Conservation (phyloP, 1,140 invertebrate genomes). For the Camponotus pennsylvanicus region DNA sequence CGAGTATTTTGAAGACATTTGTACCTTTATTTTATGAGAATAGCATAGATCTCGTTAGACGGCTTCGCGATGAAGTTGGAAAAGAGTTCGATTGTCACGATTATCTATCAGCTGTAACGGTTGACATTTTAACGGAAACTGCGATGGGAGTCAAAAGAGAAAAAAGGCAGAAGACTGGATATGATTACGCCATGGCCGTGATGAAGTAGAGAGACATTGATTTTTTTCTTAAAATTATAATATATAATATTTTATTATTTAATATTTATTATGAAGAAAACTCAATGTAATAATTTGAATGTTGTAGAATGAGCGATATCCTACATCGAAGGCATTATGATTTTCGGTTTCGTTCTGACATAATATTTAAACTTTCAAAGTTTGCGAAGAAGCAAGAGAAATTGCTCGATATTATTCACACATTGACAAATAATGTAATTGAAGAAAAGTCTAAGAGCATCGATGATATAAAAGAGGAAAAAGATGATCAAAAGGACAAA, state of each 20-base stretch:
- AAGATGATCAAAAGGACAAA: neutral
- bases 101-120: constrained; percentile 93
- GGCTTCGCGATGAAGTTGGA: constrained; percentile 88
- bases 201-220: constrained; percentile 87
- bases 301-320: constrained; percentile 90
- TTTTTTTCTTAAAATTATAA: constrained; percentile 1
- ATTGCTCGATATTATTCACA: constrained; percentile 89
- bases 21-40: constrained; percentile 95
- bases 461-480: neutral
- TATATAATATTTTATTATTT: neutral
- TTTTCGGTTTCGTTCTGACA: constrained; percentile 87
- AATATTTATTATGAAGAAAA: neutral
- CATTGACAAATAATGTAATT: constrained; percentile 89
- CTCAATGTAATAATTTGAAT: neutral
- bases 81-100: constrained; percentile 94
- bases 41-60: constrained; percentile 89
- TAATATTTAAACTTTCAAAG: constrained; percentile 88
- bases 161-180: constrained; percentile 88
- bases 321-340: constrained; percentile 90
- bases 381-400: constrained; percentile 88
- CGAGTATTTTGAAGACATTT: constrained; percentile 96
- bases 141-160: constrained; percentile 90
- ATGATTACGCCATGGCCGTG: constrained; percentile 91
- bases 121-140: constrained; percentile 95
- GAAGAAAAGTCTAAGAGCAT: constrained; percentile 84